These are phyloP conservation scores for Megalonaias nervosa DNA, from an alignment of 1,140 invertebrate genomes.

Conservation along the genomic window DNA sequence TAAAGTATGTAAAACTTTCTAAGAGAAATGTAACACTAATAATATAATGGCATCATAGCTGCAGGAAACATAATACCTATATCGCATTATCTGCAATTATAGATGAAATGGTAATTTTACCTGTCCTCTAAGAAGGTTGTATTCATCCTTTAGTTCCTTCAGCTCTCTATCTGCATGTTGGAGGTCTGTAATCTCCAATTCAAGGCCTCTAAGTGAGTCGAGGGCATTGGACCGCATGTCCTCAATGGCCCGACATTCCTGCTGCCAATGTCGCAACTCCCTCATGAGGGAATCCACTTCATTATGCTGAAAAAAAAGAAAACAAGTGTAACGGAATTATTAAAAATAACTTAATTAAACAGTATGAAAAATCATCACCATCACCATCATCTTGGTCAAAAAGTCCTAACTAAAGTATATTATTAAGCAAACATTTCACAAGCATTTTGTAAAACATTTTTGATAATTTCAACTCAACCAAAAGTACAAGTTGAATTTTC, in stretches of 20 bases:
- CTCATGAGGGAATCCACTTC: slow-evolving; percentile 51
- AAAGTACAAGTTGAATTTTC: no score
- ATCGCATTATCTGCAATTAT: no score
- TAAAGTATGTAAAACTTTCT: no score
- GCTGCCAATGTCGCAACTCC: slow-evolving; percentile 54
- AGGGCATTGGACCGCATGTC: slow-evolving; percentile 58
- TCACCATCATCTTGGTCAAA: neutral
- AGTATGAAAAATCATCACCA: neutral
- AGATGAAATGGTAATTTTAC: slow-evolving; percentile 27
- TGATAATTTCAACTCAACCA: no score
- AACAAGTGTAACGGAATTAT: neutral
- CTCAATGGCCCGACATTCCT: slow-evolving; percentile 57
- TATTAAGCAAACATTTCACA: no score
- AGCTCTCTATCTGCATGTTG: slow-evolving; percentile 53
- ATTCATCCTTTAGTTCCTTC: slow-evolving; percentile 50
- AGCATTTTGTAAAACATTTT: no score
- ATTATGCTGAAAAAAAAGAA: slow-evolving; percentile 41
- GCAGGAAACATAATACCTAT: no score
- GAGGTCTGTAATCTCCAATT: slow-evolving; percentile 55
- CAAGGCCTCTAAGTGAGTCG: slow-evolving; percentile 56
- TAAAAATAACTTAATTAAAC: neutral
- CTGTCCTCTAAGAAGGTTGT: slow-evolving; percentile 54
- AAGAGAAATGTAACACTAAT: no score
- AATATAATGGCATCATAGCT: no score
- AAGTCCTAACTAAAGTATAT: neutral